A percentile compares a stretch with the other conserved stretches of the same genome.
These are phyloP conservation scores for Cabera pusaria DNA, from an alignment of 2,888 invertebrate genomes.

Conservation along the genomic window DNA sequence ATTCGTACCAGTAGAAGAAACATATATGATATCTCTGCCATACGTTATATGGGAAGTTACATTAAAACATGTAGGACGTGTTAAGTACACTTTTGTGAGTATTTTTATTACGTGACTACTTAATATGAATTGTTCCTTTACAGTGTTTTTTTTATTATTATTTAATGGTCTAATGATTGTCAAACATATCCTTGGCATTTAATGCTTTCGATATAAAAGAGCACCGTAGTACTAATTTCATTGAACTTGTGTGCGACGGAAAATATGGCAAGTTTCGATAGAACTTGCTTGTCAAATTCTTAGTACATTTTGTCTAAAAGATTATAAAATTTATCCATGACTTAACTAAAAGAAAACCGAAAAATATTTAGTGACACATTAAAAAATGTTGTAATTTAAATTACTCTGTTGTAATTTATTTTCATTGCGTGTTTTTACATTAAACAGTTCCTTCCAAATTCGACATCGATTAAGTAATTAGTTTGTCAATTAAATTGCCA, in stretches of 20 bases:
- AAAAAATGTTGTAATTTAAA: no score
- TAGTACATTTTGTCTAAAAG: no score
- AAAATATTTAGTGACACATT: no score
- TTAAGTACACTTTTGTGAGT: constrained; percentile 54
- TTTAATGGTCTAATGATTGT: constrained; percentile 39
- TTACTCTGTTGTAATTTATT: no score
- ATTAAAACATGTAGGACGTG: constrained; percentile 44
- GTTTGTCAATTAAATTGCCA: background rate
- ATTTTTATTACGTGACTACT: constrained; percentile 36
- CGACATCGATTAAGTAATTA: no score
- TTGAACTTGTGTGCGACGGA: background rate
- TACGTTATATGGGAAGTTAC: constrained; percentile 52
- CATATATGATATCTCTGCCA: constrained; percentile 54
- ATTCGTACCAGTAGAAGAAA: constrained; percentile 44
- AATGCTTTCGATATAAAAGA: constrained; percentile 27
- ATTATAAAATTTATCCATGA: no score
- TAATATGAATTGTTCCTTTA: constrained; percentile 45
- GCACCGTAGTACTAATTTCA: constrained; percentile 8
- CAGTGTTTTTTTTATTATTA: constrained; percentile 7
- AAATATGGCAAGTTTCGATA: constrained; percentile 7
- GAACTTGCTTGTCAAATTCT: no score
- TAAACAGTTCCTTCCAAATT: no score
- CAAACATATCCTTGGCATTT: constrained; percentile 51
- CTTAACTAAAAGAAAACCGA: no score
- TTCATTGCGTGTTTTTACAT: no score